Evolutionary conservation across 2,797 vertebrate species (phyloP).

Genomic region (Tokudaia tokunoshimensis): DNA sequence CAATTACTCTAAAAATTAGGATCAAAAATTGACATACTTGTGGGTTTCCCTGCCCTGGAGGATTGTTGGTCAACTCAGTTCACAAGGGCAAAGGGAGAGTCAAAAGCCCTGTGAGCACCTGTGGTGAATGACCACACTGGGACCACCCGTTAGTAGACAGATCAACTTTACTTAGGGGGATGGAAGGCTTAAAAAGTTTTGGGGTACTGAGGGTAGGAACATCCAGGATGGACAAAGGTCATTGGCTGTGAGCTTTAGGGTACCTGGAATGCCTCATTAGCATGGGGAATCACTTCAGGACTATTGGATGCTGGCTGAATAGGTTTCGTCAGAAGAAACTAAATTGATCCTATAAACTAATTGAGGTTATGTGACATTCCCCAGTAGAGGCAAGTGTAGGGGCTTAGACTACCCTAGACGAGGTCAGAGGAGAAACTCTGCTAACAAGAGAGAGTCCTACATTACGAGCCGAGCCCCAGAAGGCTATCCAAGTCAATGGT

Average conservation of each 20-base stretch:
- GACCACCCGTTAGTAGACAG: not conserved
- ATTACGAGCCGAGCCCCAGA: not conserved
- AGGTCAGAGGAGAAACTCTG: not conserved
- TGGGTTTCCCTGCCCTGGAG: not conserved
- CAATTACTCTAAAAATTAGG: slow-evolving; percentile 31
- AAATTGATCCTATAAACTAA: not conserved
- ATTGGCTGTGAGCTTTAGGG: not conserved
- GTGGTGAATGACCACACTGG: not conserved
- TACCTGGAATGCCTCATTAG: not conserved
- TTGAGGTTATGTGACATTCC: not conserved
- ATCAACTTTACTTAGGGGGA: not conserved
- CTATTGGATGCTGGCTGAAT: not conserved
- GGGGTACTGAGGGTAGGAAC: not conserved
- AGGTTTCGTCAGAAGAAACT: not conserved
- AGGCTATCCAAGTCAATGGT: not conserved
- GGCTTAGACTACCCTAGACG: not conserved
- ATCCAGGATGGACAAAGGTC: not conserved
- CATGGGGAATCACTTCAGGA: not conserved
- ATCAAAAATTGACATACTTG: not conserved
- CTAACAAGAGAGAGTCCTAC: not conserved
- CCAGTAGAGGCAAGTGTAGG: not conserved
- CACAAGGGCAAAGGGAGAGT: not conserved
- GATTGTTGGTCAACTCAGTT: not conserved
- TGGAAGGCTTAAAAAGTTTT: not conserved
- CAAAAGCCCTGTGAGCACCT: not conserved